Conservation (phyloP, 2,888 invertebrate species). For the Epistrophe eligans region DNA sequence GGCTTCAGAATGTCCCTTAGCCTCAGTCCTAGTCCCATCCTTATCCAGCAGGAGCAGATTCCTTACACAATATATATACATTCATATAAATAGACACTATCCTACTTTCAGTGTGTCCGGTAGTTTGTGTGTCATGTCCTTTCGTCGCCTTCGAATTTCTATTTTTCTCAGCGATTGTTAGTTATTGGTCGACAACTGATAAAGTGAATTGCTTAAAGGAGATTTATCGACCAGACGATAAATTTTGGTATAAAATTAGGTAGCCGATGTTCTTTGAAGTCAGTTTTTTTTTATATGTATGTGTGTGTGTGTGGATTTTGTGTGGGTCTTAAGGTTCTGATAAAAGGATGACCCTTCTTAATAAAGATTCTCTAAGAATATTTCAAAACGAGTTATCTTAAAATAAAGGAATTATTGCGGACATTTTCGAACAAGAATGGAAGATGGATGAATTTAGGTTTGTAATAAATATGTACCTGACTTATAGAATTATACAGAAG, state of each 20-base stretch:
- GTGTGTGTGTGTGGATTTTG: neutral
- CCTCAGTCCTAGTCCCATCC: conserved; percentile 7
- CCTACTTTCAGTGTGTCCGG: conserved; percentile 29
- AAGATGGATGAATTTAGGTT: neutral
- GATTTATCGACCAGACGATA: conserved; percentile 67
- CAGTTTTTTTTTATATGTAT: neutral
- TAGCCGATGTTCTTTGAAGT: conserved; percentile 32
- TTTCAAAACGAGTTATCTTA: neutral
- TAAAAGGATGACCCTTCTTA: conserved; percentile 2
- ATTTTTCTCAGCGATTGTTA: conserved; percentile 67
- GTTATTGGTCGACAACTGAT: conserved; percentile 75
- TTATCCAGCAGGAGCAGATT: conserved; percentile 35
- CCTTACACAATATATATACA: conserved; percentile 5
- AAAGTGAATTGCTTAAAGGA: conserved; percentile 74
- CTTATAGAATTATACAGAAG: too few relatives aligned
- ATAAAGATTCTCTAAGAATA: neutral
- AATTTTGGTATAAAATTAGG: conserved; percentile 34
- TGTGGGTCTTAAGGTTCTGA: conserved; percentile 3
- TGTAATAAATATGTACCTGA: too few relatives aligned
- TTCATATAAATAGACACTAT: conserved; percentile 22
- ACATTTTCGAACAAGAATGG: neutral
- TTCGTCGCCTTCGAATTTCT: conserved; percentile 74
- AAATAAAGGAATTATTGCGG: neutral
- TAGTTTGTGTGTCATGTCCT: conserved; percentile 66
- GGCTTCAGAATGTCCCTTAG: neutral